Base-by-base conservation (phyloP, 2,888 invertebrate genomes). In the Melieria picta region DNA sequence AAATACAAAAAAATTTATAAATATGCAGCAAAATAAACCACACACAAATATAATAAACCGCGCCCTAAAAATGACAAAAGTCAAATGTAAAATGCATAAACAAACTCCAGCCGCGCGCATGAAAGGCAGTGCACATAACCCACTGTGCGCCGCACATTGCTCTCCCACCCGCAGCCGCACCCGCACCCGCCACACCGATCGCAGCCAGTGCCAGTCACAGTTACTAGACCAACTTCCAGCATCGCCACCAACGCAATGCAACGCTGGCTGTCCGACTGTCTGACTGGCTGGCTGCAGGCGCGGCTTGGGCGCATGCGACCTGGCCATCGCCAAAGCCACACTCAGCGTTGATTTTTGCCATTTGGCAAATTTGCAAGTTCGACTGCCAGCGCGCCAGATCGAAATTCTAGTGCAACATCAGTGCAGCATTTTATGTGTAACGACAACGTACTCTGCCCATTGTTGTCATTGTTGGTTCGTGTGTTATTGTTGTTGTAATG, bases 341-440 rank as follows among this genome's bases (percentile, higher is more conserved):
- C 48, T 30, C 5, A 48, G 62, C 48, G 65, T 16, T 16, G 55
- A 46, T 47, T 47, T 52, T 64, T 63, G 47, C 65, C 46, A 56
- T 45, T 52, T 7, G 13, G 11, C 50, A 52, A 52, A 45, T 52
- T 61, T 52, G 42, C 57, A 47, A 66, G 58, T 58, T 58, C 47
- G 48, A 16, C 57, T 61, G 67, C 67, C 43, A 52, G 46, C 58
- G 30, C 30, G 30, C 30, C 30, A 30, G 2, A 11, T 60, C 48
- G 50, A 67, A 67, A 67, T 67, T 67, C 67, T 67, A 67, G 45
- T 4, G 11, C 60, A 55, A 56, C 55, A 55, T 47, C 56, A 65
- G 57, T 48, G n/a, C 67, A 52, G 45, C 46, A 10, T 43, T 66
- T 48, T 30, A 13, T 30, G 11, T 48, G 60, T 60, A 16, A 60